Evolutionary conservation across 2,888 invertebrate species (phyloP), one percentile per base, ranked within the genome.

Genomic region (Palloptera scutellata): DNA sequence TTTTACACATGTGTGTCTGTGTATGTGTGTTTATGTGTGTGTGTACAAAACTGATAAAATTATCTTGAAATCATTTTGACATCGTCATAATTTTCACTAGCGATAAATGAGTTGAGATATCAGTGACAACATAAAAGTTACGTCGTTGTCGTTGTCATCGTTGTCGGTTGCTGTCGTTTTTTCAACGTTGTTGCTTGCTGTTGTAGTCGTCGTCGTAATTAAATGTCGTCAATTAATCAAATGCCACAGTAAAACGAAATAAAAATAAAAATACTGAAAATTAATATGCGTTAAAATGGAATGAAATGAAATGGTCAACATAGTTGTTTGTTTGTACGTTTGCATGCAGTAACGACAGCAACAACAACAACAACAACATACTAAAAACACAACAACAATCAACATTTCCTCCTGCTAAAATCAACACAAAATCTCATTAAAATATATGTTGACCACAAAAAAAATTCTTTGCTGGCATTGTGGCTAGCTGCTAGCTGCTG

Each of bases 191-290:
- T 19, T 53, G 53, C 30, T 53, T 19, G 53, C 19, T 19, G 17
- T 53, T 53, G 53, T 53, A n/a, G 2, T 48, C 15, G 48, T 65
- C 65, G 58, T 59, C 82, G 83, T 84, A 84, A 83, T 83, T 84
- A 84, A 84, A 84, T 81, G 84, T 79, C 83, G 81, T 79, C 83
- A 83, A 84, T 84, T 84, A 84, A 84, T 84, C 83, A 84, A 84
- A 84, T 57, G 57, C 51, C 41, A 15, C n/a, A 20, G 53, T 30
- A 40, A 54, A 40, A 61, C 48, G 30, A 61, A 51, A 61, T 61
- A 40, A 66, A 53, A 64, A 68, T 58, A 65, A 69, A 30, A 69
- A 69, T 72, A 67, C 66, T 69, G 73, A 73, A 30, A 30, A 73
- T 73, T 74, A 74, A 74, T 72, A 74, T 68, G 73, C 74, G 68